Conservation (phyloP, 2,797 vertebrate genomes). For the Geotrypetes seraphini region DNA sequence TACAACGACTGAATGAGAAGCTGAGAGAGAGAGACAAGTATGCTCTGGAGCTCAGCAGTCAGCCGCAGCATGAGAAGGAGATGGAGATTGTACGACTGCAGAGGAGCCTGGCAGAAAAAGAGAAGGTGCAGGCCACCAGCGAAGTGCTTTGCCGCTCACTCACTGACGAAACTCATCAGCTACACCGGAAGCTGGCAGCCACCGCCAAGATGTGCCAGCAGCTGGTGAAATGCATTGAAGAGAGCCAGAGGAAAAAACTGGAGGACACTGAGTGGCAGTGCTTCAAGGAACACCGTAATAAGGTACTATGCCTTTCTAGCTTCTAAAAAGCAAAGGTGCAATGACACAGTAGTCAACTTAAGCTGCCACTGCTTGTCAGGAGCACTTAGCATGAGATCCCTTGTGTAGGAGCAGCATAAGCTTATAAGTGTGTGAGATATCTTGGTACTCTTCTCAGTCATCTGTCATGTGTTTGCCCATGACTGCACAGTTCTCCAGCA, state of each 20-base stretch:
- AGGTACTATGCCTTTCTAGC: constrained; percentile 42
- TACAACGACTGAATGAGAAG: constrained; percentile 54
- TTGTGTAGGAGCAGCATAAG: no score
- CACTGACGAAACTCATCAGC: constrained; percentile 69
- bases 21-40: constrained; percentile 66
- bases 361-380: no score
- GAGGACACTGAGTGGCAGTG: constrained; percentile 10
- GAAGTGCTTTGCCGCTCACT: constrained; percentile 72
- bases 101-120: constrained; percentile 53
- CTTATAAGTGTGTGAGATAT: no score
- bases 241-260: constrained; percentile 32
- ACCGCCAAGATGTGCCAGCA: constrained; percentile 85
- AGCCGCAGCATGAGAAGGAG: constrained; percentile 64
- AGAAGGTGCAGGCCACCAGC: constrained; percentile 63
- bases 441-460: no score
- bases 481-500: no score
- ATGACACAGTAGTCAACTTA: no score
- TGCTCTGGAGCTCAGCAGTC: constrained; percentile 46
- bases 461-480: no score
- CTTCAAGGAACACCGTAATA: constrained; percentile 25
- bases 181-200: constrained; percentile 64
- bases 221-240: constrained; percentile 71
- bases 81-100: constrained; percentile 62
- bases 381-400: no score
- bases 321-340: no score